phyloP scores from a whole-genome alignment of 92 coral and sea anemone genomes.

The Actinernus sp. region DNA sequence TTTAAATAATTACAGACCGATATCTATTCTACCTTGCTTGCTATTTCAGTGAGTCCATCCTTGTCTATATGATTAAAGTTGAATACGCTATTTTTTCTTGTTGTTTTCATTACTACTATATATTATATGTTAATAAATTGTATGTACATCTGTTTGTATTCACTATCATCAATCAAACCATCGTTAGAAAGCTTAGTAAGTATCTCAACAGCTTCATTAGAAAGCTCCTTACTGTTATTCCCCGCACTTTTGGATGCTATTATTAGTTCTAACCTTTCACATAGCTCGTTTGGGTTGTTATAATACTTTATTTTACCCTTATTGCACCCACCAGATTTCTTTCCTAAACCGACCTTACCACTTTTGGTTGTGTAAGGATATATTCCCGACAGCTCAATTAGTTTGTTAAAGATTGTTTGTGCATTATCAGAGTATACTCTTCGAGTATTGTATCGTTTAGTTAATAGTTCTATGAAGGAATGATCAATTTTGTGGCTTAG shows the following conservation, averaged over 20 bases:
- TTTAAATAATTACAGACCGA: no score
- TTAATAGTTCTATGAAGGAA: constrained; percentile 1
- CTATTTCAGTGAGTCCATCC: no score
- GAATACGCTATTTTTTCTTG: no score
- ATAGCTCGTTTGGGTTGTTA: constrained; percentile 18
- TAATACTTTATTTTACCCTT: constrained; percentile 27
- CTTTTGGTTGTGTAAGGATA: constrained; percentile 19
- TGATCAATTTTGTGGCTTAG: not conserved
- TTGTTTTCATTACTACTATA: no score
- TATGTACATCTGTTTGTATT: constrained; percentile 18
- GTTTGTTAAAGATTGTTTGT: constrained; percentile 13
- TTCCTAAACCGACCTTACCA: constrained; percentile 9
- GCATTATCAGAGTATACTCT: not conserved
- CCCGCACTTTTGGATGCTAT: constrained; percentile 24
- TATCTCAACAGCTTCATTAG: constrained; percentile 25
- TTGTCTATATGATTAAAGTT: no score
- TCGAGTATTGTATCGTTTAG: constrained; percentile 1
- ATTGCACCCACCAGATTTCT: constrained; percentile 5
- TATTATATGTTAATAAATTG: no score
- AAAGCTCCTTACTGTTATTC: constrained; percentile 8
- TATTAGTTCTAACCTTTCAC: constrained; percentile 22
- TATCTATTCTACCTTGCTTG: no score
- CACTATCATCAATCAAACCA: constrained; percentile 5
- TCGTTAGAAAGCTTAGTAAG: constrained; percentile 18
- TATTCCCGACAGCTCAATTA: constrained; percentile 22